Evolutionary conservation across 2,113 vertebrate species (phyloP), one percentile per base, ranked within the genome.

Genomic region (Bubalus kerabau): DNA sequence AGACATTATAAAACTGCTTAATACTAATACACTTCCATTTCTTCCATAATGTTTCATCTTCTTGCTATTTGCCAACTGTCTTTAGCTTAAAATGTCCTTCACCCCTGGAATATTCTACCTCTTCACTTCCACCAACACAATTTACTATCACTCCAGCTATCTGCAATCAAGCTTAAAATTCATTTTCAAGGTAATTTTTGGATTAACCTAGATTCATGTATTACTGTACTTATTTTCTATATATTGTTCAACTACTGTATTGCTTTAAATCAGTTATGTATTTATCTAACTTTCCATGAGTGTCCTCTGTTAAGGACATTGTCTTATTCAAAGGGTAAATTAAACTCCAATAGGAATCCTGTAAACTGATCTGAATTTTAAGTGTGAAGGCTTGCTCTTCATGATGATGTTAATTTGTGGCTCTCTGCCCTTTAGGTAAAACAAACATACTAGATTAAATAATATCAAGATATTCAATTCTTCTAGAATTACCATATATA

Each of bases 361-460:
- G 62, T 84, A 52, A 8, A 81, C n/a, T 85, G 30, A 90, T 67
- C 50, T 90, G 14, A 48, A 57, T 93, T 92, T 16, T 85, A 50
- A 87, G 10, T 85, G 32, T 85, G 32, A 92, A 52, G n/a, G 0
- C 90, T 96, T 92, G 28, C 74, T 86, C 57, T 93, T 94, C 43
- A 48, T 40, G 8, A 74, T 90, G 30, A 84, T 93, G 56, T 96
- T 95, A 87, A 90, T 90, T 74, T 95, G 40, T 95, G 54, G 32
- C 74, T 84, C 95, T 97, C 90, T 92, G 52, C 80, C 80, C 57
- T 43, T 97, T 80, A 93, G 21, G 60, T 76, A 96, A 95, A 86
- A 92, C 59, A 89, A 86, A 94, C 80, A 91, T 81, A 26, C 36
- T 88, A 91, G 56, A 97, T 95, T 78, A 97, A 94, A 57, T 96